These are phyloP conservation scores for Theonella swinhoei DNA, from an alignment of 37 sponge, comb jelly and placozoan species.

Conservation along the genomic window DNA sequence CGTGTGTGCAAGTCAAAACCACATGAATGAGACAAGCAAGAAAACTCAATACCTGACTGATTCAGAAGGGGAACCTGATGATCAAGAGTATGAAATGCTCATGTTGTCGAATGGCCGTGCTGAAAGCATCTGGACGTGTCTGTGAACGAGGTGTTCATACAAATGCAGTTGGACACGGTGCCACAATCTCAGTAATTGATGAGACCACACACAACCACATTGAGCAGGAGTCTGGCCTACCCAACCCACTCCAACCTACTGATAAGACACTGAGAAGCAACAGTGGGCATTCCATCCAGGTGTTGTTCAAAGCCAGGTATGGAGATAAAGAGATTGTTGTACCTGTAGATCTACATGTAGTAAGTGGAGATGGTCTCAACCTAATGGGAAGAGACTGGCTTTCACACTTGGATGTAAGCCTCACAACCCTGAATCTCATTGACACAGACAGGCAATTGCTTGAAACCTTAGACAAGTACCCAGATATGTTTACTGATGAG, in stretches of 20 bases:
- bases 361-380: constrained; percentile 41
- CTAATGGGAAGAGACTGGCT: constrained; percentile 59
- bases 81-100: background rate
- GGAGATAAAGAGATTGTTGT: background rate
- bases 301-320: constrained; percentile 29
- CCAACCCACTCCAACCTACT: constrained; percentile 1
- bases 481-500: constrained; percentile 23
- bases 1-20: too few species aligned
- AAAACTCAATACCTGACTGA: constrained; percentile 12
- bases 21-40: background rate
- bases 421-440: background rate
- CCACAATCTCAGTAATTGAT: constrained; percentile 18
- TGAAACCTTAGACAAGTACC: constrained; percentile 1
- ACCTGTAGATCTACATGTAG: constrained; percentile 14
- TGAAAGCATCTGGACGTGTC: constrained; percentile 3
- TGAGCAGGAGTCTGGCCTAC: background rate
- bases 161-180: constrained; percentile 49
- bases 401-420: background rate
- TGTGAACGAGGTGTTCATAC: constrained; percentile 8
- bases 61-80: background rate
- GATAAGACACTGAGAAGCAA: constrained; percentile 20
- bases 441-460: background rate
- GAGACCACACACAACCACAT: background rate
- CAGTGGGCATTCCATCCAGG: constrained; percentile 26
- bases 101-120: background rate